A percentile compares a stretch with the other conserved stretches of the same genome.
These are phyloP conservation scores for Girardinus metallicus DNA, from an alignment of 2,797 vertebrate species.

Conservation along the genomic window DNA sequence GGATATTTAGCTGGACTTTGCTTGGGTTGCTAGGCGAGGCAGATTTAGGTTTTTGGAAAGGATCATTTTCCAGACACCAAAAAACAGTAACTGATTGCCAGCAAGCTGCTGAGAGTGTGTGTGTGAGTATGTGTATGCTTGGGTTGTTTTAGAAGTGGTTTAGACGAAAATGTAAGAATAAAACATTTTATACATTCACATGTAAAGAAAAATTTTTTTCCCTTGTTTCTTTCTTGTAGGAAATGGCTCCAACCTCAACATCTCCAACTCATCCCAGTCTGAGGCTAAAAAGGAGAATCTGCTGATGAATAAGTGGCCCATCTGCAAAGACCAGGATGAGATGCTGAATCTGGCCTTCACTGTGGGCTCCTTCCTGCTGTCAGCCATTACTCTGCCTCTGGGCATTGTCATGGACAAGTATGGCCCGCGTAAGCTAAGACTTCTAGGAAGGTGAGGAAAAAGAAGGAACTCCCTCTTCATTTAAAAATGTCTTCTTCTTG, in stretches of 20 bases:
- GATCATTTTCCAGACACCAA: too few species aligned
- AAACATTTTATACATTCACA: too few species aligned
- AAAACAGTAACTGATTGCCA: too few species aligned
- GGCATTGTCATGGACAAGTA: conserved; percentile 98
- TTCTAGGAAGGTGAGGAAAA: conserved; percentile 90
- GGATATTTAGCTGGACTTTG: too few species aligned
- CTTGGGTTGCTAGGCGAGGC: too few species aligned
- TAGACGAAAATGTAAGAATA: too few species aligned
- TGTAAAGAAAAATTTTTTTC: neutral
- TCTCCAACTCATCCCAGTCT: conserved; percentile 43
- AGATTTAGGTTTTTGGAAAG: too few species aligned
- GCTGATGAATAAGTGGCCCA: conserved; percentile 88
- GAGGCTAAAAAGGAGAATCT: conserved; percentile 55
- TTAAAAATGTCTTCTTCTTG: neutral
- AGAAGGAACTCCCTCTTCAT: neutral
- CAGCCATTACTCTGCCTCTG: conserved; percentile 92
- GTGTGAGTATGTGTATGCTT: too few species aligned
- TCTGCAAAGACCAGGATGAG: conserved; percentile 96
- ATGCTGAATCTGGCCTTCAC: conserved; percentile 99
- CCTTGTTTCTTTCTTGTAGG: conserved; percentile 44
- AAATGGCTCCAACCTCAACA: conserved; percentile 69
- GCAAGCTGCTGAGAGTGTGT: too few species aligned
- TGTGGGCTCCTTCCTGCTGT: conserved; percentile 96
- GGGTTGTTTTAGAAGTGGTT: too few species aligned
- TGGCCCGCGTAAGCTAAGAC: conserved; percentile 92